A percentile compares a stretch with the other conserved stretches of the same genome.
Conservation (phyloP, 2,797 vertebrate genomes). For the Premnoplex brunnescens region DNA sequence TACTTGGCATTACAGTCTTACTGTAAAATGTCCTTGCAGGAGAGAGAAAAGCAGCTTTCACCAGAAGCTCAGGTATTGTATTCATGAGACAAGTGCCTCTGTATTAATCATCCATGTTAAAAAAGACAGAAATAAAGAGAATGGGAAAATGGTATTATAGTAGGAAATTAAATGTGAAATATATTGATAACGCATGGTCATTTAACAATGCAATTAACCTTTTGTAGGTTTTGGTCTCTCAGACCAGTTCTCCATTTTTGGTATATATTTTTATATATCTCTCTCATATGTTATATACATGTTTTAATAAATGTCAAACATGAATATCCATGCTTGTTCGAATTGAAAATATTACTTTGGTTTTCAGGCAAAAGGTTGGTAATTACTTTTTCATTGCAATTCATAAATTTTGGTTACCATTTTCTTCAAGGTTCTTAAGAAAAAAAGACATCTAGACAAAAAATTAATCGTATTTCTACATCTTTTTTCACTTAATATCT, state of each 20-base stretch:
- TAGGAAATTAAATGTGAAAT: not conserved
- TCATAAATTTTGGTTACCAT: not conserved
- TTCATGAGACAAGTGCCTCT: not conserved
- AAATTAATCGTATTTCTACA: not conserved
- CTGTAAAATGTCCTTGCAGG: conserved; percentile 95
- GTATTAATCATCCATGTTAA: not conserved
- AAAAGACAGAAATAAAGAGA: not conserved
- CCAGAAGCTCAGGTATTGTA: conserved; percentile 92
- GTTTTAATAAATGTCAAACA: not conserved
- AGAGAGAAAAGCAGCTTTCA: conserved; percentile 93
- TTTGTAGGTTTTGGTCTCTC: not conserved
- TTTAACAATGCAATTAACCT: not conserved
- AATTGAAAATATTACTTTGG: not conserved
- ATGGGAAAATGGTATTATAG: not conserved
- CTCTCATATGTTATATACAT: not conserved
- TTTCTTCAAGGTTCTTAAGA: not conserved
- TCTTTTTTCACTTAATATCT: not conserved
- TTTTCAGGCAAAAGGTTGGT: not conserved
- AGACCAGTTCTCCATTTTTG: not conserved
- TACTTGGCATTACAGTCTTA: conserved; percentile 97
- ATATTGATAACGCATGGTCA: not conserved
- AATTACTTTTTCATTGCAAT: not conserved
- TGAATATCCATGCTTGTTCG: not conserved
- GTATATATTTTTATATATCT: not conserved
- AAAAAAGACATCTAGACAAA: not conserved